phyloP scores from a whole-genome alignment of 1,140 invertebrate species.

The Spodoptera frugiperda region DNA sequence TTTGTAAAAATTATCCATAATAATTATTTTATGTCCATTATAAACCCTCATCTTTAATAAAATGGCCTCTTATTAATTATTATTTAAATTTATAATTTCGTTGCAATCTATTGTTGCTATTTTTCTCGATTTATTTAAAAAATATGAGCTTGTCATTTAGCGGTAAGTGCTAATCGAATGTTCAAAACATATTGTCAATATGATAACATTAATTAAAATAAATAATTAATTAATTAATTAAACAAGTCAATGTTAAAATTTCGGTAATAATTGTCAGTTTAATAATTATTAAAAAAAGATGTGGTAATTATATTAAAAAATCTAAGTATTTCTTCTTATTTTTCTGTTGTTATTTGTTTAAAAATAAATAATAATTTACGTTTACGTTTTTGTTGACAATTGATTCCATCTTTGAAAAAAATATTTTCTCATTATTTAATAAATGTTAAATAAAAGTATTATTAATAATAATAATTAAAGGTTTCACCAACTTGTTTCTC shows the following conservation, averaged over 20 bases:
- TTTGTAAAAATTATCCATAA: not conserved
- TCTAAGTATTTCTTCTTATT: not conserved
- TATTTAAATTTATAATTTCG: constrained; percentile 22
- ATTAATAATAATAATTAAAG: constrained; percentile 60
- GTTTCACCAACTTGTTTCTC: constrained; percentile 53
- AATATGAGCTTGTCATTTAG: constrained; percentile 81
- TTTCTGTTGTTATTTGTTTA: not conserved
- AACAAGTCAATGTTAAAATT: constrained; percentile 61
- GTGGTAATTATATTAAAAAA: constrained; percentile 19
- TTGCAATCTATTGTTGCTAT: constrained; percentile 20
- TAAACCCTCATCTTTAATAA: not conserved
- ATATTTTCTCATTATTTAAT: constrained; percentile 34
- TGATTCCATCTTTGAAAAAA: constrained; percentile 36
- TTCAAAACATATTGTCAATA: constrained; percentile 83
- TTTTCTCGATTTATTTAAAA: constrained; percentile 51
- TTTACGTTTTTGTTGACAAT: constrained; percentile 4
- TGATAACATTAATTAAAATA: constrained; percentile 62
- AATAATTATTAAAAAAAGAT: constrained; percentile 49
- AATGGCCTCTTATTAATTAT: constrained; percentile 12
- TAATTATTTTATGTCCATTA: not conserved
- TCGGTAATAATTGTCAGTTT: constrained; percentile 51
- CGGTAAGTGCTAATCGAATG: constrained; percentile 69
- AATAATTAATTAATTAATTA: constrained; percentile 59
- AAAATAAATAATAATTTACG: not conserved
- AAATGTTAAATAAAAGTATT: constrained; percentile 48